Base-by-base conservation (phyloP, 1,140 invertebrate species). In the Schlechtendalia chinensis region DNA sequence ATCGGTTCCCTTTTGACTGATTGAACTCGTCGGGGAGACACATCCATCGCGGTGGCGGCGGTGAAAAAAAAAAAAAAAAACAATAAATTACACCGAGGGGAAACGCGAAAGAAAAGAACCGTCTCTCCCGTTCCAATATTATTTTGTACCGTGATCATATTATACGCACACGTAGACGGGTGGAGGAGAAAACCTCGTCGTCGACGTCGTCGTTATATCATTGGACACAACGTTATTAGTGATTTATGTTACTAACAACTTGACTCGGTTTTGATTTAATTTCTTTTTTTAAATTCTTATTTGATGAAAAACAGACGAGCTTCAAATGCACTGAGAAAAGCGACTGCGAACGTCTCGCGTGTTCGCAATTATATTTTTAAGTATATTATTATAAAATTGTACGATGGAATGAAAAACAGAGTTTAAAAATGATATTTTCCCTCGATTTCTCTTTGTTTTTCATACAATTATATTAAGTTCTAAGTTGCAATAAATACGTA, bases 1-100 rank as follows among this genome's bases (percentile, higher is more conserved):
- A 79, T 79, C 75, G 75, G 75, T 79, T 79, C 75, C 22, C 75
- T 79, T 79, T 79, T 79, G 75, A 79, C 58, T 79, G 75, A 79
- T 79, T 63, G 75, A 79, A 63, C 58, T 63, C 56, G 56, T 24
- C 27, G 72, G 53, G 54, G 72, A 19, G 45, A 69, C 45, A 39
- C 65, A 69, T 69, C 39, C 11, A 67, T 11, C 29, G 17, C 29
- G 19, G 22, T 24, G 22, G 32, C 16, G 53, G 72, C 39, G 14
- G 27, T 27, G 58, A 8, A 5, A n/a, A 11, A 19, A 22, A 50
- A 27, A 71, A 71, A 17, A 29, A 27, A 69, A 22, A 24, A 47
- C 50, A 53, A 72, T 54, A 54, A 72, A 72, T 72, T 54, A 72
- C 10, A 12, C 19, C 19, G 54, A 59, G 45, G 56, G 74, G 39